phyloP scores from a whole-genome alignment of 1,140 invertebrate genomes.

The Zaprionus gabonicus region DNA sequence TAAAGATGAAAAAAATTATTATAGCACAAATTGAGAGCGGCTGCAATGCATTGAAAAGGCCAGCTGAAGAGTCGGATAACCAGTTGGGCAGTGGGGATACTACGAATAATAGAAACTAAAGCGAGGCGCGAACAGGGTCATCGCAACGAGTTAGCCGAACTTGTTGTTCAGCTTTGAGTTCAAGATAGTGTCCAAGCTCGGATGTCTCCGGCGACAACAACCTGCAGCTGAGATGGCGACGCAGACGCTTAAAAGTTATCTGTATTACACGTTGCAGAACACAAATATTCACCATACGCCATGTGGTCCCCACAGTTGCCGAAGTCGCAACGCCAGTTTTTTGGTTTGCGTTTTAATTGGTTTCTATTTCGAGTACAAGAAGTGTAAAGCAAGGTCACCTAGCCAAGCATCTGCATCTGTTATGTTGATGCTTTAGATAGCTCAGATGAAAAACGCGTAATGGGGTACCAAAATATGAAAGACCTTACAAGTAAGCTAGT shows the following conservation, averaged over 20 bases:
- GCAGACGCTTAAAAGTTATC: not conserved
- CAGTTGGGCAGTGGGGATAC: constrained; percentile 13
- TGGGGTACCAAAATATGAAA: not conserved
- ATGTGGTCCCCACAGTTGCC: constrained; percentile 40
- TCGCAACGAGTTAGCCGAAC: constrained; percentile 35
- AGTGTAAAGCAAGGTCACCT: constrained; percentile 14
- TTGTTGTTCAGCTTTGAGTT: constrained; percentile 29
- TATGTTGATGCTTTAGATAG: not conserved
- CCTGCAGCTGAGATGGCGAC: constrained; percentile 6
- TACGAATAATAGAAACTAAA: constrained; percentile 49
- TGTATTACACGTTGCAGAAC: constrained; percentile 17
- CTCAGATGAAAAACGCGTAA: not conserved
- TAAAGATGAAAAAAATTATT: constrained; percentile 21
- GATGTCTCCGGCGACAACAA: constrained; percentile 14
- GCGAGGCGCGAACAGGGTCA: constrained; percentile 75
- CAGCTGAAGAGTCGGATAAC: constrained; percentile 33
- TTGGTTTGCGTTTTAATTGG: constrained; percentile 7
- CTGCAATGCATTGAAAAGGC: constrained; percentile 38
- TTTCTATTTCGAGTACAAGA: not conserved
- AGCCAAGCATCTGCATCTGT: not conserved
- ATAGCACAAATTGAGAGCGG: constrained; percentile 31
- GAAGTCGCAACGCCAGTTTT: constrained; percentile 27
- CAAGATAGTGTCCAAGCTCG: not conserved
- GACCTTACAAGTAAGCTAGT: constrained; percentile 2
- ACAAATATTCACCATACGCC: constrained; percentile 48